Evolutionary conservation across 2,113 vertebrate species (phyloP).

Genomic region (Centrocercus urophasianus): DNA sequence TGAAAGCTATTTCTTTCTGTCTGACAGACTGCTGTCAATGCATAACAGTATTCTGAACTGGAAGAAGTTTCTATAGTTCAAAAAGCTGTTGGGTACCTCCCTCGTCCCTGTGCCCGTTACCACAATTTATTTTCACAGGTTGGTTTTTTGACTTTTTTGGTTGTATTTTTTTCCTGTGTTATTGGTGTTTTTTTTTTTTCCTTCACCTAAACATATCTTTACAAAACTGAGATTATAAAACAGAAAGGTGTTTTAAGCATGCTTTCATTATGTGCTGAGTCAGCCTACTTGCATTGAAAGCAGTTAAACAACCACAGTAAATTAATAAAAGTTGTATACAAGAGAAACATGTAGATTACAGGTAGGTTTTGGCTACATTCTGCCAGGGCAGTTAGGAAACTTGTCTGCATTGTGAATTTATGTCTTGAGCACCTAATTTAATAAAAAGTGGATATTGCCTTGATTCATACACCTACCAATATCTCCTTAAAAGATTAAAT

Average conservation of each 20-base stretch:
- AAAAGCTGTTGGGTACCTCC: background rate
- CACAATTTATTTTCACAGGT: conserved; percentile 17
- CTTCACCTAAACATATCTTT: background rate
- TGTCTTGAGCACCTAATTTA: background rate
- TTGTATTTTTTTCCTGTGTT: background rate
- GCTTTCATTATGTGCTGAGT: conserved; percentile 12
- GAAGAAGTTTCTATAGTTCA: background rate
- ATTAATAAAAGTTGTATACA: background rate
- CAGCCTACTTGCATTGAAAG: background rate
- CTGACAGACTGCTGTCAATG: conserved; percentile 8
- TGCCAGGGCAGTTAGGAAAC: background rate
- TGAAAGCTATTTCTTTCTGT: background rate
- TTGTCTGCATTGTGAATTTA: background rate
- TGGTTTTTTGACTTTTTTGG: background rate
- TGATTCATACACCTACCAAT: background rate
- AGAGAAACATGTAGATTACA: rapidly evolving
- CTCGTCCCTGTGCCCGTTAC: background rate
- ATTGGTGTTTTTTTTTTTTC: background rate
- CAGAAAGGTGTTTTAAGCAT: conserved; percentile 11
- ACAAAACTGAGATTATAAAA: conserved; percentile 24
- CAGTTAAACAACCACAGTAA: background rate
- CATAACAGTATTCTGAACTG: background rate
- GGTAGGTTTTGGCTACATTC: background rate
- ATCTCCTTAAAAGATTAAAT: background rate
- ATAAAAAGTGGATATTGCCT: background rate